Evolutionary conservation across 2,113 vertebrate genomes (phyloP).

Genomic region (Ceratotherium simum): DNA sequence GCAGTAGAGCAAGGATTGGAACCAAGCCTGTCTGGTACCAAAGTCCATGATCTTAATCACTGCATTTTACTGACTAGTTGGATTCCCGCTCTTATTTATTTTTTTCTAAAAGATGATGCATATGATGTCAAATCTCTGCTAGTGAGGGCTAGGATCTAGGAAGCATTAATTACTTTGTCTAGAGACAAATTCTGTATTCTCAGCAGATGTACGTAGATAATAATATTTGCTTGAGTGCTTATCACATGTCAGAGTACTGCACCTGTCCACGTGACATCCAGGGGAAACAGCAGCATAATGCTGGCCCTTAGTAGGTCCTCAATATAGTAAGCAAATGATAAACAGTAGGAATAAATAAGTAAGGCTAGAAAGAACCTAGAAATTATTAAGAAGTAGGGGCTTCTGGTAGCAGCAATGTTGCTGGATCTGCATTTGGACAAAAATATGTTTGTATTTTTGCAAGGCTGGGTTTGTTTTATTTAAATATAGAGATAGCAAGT

Average conservation of each 20-base stretch:
- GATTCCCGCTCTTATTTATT: background rate
- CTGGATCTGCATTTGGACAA: background rate
- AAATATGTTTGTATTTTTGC: constrained; percentile 27
- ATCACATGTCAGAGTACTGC: background rate
- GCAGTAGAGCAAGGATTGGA: background rate
- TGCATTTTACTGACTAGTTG: background rate
- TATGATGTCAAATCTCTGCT: background rate
- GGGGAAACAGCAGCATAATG: background rate
- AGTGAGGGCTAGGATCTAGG: background rate
- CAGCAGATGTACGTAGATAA: background rate
- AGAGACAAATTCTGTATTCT: background rate
- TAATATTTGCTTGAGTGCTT: background rate
- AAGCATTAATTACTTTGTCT: background rate
- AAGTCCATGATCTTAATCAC: background rate
- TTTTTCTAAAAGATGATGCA: background rate
- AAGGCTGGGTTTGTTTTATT: constrained; percentile 11
- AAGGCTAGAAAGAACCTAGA: background rate
- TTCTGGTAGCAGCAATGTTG: background rate
- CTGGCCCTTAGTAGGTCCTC: background rate
- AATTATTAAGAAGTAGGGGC: background rate
- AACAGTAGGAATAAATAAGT: background rate
- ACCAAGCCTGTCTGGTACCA: background rate
- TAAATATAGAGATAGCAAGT: constrained; percentile 19
- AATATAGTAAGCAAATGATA: background rate
- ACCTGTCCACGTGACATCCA: background rate